Evolutionary conservation across 2,113 vertebrate species (phyloP).

Genomic region (Cololabis saira): DNA sequence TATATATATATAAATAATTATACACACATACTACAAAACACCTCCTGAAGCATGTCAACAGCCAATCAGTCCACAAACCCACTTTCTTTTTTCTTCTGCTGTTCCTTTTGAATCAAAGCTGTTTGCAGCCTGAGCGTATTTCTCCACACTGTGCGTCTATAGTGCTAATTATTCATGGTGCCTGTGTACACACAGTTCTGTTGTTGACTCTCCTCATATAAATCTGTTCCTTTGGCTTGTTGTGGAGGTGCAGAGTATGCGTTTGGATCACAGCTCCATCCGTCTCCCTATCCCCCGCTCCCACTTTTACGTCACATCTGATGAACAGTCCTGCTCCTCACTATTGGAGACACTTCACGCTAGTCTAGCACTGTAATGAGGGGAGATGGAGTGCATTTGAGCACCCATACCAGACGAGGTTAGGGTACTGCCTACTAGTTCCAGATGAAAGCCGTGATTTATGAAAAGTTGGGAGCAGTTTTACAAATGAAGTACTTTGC

Average conservation of each 20-base stretch:
- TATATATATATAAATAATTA: too few relatives aligned
- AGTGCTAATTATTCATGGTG: conserved; percentile 70
- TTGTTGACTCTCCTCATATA: conserved; percentile 59
- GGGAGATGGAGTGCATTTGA: conserved; percentile 67
- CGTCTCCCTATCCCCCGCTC: conserved; percentile 65
- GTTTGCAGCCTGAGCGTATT: conserved; percentile 56
- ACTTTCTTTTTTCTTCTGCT: conserved; percentile 13
- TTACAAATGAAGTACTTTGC: conserved; percentile 44
- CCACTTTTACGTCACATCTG: conserved; percentile 69
- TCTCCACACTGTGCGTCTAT: conserved; percentile 51
- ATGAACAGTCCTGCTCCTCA: conserved; percentile 69
- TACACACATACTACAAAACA: too few relatives aligned
- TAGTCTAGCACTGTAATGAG: conserved; percentile 63
- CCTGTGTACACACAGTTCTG: conserved; percentile 40
- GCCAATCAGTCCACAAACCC: too few relatives aligned
- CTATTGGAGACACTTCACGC: conserved; percentile 68
- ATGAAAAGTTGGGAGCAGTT: conserved; percentile 62
- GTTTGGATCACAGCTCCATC: conserved; percentile 69
- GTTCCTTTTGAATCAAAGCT: conserved; percentile 36
- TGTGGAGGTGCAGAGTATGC: conserved; percentile 47
- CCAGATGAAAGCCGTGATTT: conserved; percentile 63
- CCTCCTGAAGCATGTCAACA: too few relatives aligned
- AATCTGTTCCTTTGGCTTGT: conserved; percentile 55
- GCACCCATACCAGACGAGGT: conserved; percentile 55
- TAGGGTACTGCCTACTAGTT: conserved; percentile 32